Evolutionary conservation across 2,888 invertebrate genomes (phyloP), one percentile per base, ranked within the genome.

Genomic region (Drosophila niveifrons): DNA sequence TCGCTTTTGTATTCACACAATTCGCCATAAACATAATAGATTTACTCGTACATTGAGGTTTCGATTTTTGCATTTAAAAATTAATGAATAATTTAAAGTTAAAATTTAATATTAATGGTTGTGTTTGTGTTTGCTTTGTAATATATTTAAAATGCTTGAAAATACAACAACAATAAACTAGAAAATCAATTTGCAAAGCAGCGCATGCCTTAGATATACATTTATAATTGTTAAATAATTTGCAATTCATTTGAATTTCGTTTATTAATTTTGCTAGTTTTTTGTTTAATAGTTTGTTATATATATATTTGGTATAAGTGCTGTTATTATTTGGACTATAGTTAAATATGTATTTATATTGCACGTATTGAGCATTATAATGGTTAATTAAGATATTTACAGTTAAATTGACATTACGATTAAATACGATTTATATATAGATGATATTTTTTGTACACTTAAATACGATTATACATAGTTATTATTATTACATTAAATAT

Each of bases 91-190:
- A 67, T 72, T 71, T 59, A 72, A 72, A 67, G 71, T 71, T 59
- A 72, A 66, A 63, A 57, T 48, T 9, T 55, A 66, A 48, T 82
- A 72, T 48, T 56, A 43, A 55, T 44, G 31, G 44, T 55, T 18
- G 31, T 55, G 17, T 57, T 46, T 58, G 15, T 31, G 34, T 59
- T 59, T 50, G 8, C n/a, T 17, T 51, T 52, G 18, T 71, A 67
- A 66, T 72, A 67, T 55, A 47, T 72, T 72, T 69, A 59, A 71
- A 78, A 78, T 80, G 73, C 68, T 72, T 68, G 69, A 64, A 70
- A 72, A 66, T 39, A 83, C 78, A 83, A 89, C 80, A 80, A 82
- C 89, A 90, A 76, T 88, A 84, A 78, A 89, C 69, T 66, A 75
- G 82, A 74, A 84, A 83, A 79, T 75, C 67, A 72, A 72, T 80